Conservation (phyloP, 2,113 vertebrate species). For the Myodes glareolus region DNA sequence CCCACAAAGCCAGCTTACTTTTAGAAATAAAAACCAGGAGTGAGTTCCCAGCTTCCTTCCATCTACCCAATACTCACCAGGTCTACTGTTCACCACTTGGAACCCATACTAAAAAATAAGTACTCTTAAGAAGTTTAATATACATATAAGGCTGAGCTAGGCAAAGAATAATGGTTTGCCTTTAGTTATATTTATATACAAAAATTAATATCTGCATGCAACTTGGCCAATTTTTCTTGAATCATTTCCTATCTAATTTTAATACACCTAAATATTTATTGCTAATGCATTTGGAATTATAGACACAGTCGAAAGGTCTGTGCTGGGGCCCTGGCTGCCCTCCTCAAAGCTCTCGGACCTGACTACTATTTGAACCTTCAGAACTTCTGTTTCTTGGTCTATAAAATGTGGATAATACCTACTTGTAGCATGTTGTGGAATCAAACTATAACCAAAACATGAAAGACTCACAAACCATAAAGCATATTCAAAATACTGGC, state of each 20-base stretch:
- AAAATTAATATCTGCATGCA: neutral
- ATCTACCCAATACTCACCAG: neutral
- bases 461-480: neutral
- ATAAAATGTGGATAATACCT: neutral
- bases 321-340: neutral
- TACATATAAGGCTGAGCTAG: neutral
- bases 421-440: neutral
- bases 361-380: neutral
- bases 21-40: neutral
- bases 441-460: neutral
- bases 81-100: neutral
- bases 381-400: constrained; percentile 1
- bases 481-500: neutral
- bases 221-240: constrained; percentile 6
- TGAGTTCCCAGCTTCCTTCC: no score
- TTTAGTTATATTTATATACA: neutral
- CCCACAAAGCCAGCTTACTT: neutral
- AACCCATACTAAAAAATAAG: neutral
- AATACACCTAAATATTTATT: neutral
- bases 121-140: neutral
- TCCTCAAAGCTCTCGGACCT: neutral
- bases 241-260: neutral
- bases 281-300: neutral
- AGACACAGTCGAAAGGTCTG: neutral
- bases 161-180: neutral